Base-by-base conservation (phyloP, 1,140 invertebrate genomes). In the Coenobita brevimanus region DNA sequence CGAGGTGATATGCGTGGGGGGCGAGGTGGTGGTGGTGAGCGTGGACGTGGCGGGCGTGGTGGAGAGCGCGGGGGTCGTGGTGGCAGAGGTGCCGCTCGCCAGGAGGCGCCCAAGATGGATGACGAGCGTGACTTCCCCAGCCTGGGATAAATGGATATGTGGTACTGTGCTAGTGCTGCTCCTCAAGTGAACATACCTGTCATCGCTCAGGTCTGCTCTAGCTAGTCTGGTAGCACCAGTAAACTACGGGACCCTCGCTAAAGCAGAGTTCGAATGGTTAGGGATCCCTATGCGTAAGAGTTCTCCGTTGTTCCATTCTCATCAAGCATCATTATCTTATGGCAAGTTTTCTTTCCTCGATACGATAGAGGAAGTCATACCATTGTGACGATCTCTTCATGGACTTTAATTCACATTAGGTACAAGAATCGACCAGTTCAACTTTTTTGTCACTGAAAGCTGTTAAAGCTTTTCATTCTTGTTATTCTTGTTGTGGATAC, bases 111-210 rank as follows among this genome's bases (percentile, higher is more conserved):
- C 30, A 98, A 97, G 93, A 97, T 99, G 76, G 97, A 98, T 92
- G 97, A 99, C 93, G 97, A 97, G 94, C 96, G 96, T 92, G 97
- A 98, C 93, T 98, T 99, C 93, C 98, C 98, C 89, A 97, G 97
- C 91, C 94, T 98, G 92, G 96, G 96, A 92, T 97, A 96, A 91
- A 38, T 73, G 76, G 90, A 46, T n/a, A 36, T 69, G 41, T 50
- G 57, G 46, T 38, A 24, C 33, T 57, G 24, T 50, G 43, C 82
- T 85, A 57, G 71, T 85, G 82, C 82, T 85, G 50, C 50, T 67
- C 33, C 54, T 78, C 41, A 46, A 76, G 73, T 76, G 0, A 50
- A 50, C 73, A 76, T 24, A 50, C 73, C 73, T 76, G 41, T 41
- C 33, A 21, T 33, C 21, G 24, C 3, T 50, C 41, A 80, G 85